These are phyloP conservation scores for Tenebrosternarchus preto DNA, from an alignment of 2,113 vertebrate genomes.

Conservation along the genomic window DNA sequence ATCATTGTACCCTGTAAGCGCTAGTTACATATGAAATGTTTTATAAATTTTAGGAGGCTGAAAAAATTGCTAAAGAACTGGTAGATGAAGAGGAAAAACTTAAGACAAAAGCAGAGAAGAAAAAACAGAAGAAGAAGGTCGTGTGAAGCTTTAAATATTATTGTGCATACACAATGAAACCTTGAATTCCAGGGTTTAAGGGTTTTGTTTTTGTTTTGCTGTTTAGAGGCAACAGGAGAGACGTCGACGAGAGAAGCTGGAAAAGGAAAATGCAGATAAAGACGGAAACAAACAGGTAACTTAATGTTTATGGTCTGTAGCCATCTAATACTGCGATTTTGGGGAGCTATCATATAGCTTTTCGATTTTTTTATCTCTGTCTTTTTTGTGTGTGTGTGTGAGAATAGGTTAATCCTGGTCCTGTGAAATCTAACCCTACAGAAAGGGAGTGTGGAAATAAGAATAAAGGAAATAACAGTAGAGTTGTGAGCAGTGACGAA, in stretches of 20 bases:
- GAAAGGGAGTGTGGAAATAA: constrained; percentile 45
- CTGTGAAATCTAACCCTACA: constrained; percentile 48
- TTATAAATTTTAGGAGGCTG: constrained; percentile 62
- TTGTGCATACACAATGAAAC: background rate
- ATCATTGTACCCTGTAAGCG: background rate
- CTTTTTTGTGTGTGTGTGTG: no score
- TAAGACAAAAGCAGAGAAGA: constrained; percentile 67
- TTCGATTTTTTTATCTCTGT: background rate
- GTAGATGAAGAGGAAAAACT: constrained; percentile 67
- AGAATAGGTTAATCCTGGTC: constrained; percentile 32
- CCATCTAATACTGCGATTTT: background rate
- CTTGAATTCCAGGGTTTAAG: background rate
- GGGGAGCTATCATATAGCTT: background rate
- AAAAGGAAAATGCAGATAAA: constrained; percentile 64
- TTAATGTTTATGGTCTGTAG: background rate
- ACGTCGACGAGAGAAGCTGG: constrained; percentile 64
- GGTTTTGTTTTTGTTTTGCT: constrained; percentile 9
- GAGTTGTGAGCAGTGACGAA: constrained; percentile 27
- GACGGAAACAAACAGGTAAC: constrained; percentile 61
- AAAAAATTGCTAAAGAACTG: constrained; percentile 63
- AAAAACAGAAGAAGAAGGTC: constrained; percentile 76
- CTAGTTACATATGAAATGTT: background rate
- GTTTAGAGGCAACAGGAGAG: constrained; percentile 74
- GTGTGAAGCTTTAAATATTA: background rate
- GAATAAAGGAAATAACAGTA: constrained; percentile 40